These are phyloP conservation scores for Tetraodon nigroviridis DNA, from an alignment of 2,113 vertebrate genomes.

Conservation along the genomic window DNA sequence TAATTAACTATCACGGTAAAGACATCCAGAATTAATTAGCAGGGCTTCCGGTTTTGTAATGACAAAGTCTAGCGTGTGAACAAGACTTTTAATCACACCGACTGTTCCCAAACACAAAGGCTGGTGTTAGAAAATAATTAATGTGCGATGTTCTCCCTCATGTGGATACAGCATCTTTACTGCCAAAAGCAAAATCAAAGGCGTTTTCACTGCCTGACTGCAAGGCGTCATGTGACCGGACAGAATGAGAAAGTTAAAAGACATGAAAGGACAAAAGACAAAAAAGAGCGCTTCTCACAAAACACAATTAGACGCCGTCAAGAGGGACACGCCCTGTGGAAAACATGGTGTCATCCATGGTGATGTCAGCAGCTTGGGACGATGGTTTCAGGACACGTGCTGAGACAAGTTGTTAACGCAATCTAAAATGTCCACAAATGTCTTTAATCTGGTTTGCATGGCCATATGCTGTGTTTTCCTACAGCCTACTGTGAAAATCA, in stretches of 20 bases:
- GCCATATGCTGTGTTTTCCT: too few relatives aligned
- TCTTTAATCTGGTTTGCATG: too few relatives aligned
- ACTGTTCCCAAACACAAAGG: neutral
- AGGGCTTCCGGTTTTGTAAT: slow-evolving; percentile 1
- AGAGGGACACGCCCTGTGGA: slow-evolving; percentile 1
- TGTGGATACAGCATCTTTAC: slow-evolving; percentile 10
- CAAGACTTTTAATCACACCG: neutral
- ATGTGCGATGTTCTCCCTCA: slow-evolving; percentile 14
- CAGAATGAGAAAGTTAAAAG: neutral
- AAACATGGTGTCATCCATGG: neutral
- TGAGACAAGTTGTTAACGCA: too few relatives aligned
- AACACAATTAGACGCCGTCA: slow-evolving; percentile 4
- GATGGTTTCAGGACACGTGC: neutral
- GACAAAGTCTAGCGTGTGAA: slow-evolving; percentile 2
- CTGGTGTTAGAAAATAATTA: slow-evolving; percentile 9
- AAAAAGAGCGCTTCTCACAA: slow-evolving; percentile 11
- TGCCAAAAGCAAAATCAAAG: slow-evolving; percentile 15
- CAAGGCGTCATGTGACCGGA: slow-evolving; percentile 13
- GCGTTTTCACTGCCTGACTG: slow-evolving; percentile 16
- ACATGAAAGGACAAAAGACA: neutral
- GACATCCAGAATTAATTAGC: neutral
- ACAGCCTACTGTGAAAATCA: too few relatives aligned
- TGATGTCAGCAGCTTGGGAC: neutral
- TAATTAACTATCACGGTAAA: slow-evolving; percentile 23
- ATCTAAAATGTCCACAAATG: neutral